A percentile compares a stretch with the other conserved stretches of the same genome.
phyloP scores from a whole-genome alignment of 1,140 invertebrate genomes.

The Caerostris extrusa region DNA sequence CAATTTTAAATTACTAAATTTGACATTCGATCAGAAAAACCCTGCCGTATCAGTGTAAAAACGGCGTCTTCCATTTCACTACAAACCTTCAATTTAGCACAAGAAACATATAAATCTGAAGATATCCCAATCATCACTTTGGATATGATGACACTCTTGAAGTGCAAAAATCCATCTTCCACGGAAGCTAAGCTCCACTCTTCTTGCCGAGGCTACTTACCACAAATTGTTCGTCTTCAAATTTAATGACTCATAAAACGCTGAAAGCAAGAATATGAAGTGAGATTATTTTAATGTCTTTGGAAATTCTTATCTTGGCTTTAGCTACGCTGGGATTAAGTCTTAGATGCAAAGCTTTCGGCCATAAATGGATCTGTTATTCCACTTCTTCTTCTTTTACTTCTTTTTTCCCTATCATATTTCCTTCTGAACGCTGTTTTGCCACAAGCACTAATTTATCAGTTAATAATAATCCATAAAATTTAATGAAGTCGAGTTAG shows the following conservation, averaged over 20 bases:
- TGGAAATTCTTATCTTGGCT: slow-evolving; percentile 36
- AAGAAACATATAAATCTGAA: slow-evolving; percentile 20
- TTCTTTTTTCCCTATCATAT: no score
- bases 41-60: slow-evolving; percentile 11
- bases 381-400: no score
- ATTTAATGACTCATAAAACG: slow-evolving; percentile 49
- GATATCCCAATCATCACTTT: background rate
- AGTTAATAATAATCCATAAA: no score
- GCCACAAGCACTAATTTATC: no score
- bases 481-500: no score
- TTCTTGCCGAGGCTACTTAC: background rate
- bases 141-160: slow-evolving; percentile 24
- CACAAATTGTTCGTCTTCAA: background rate
- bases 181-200: background rate
- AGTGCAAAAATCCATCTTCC: slow-evolving; percentile 19
- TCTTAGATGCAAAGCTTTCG: no score
- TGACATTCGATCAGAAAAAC: background rate
- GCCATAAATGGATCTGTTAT: no score
- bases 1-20: slow-evolving; percentile 6
- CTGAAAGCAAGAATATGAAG: background rate
- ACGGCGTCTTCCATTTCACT: background rate
- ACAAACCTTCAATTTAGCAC: slow-evolving; percentile 11
- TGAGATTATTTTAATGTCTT: slow-evolving; percentile 42
- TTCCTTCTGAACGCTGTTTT: no score
- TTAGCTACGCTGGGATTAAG: background rate